Conservation (phyloP, 2,888 invertebrate genomes). For the Tipula confusa region DNA sequence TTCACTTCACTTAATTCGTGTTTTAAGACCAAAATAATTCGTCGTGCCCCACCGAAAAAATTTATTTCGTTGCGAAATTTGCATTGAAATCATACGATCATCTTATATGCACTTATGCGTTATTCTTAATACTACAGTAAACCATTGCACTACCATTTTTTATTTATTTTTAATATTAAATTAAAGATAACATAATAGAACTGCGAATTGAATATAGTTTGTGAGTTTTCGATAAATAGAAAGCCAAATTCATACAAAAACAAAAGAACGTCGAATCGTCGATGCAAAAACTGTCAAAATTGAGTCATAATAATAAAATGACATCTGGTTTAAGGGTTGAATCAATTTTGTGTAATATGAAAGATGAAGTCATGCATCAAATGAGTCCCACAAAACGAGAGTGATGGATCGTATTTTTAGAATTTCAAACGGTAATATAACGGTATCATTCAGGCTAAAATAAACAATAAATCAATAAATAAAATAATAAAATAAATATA, state of each 20-base stretch:
- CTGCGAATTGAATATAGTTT: background rate
- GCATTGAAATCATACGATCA: background rate
- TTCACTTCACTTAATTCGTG: background rate
- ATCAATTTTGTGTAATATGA: background rate
- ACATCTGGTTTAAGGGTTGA: background rate
- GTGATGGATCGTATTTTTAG: background rate
- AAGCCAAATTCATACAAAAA: slow-evolving; percentile 1
- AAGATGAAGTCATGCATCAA: slow-evolving; percentile 20
- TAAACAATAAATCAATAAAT: too few relatives aligned
- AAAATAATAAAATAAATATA: too few relatives aligned
- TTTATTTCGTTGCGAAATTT: background rate
- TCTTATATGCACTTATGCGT: background rate
- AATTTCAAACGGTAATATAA: too few relatives aligned
- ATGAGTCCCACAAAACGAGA: background rate
- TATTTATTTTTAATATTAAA: background rate
- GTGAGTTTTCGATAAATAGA: background rate
- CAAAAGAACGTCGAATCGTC: background rate
- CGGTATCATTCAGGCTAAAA: too few relatives aligned
- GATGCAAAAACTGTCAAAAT: background rate
- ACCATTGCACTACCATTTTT: background rate
- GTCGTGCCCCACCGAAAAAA: background rate
- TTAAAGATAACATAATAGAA: background rate
- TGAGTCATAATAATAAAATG: slow-evolving; percentile 15
- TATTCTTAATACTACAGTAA: background rate
- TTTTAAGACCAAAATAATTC: background rate